Percentiles rank a stretch among this genome's conserved stretches.
These are phyloP conservation scores for Petrophora chlorosata DNA, from an alignment of 2,888 invertebrate species.

Conservation along the genomic window DNA sequence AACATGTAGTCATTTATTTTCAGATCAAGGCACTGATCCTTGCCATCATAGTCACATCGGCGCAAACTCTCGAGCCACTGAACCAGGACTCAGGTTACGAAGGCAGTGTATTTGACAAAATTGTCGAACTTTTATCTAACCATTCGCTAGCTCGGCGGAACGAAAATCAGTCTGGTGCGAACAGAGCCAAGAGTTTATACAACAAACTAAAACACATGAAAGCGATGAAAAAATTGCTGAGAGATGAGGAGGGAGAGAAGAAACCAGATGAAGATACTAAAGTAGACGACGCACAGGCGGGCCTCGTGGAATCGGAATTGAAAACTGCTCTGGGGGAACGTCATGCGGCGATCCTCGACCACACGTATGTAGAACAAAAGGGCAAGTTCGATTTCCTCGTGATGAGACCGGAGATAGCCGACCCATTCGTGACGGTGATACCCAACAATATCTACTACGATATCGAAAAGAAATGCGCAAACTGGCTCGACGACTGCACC, in stretches of 20 bases:
- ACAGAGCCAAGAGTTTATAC: constrained; percentile 8
- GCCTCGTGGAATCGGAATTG: constrained; percentile 50
- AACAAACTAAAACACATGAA: constrained; percentile 2
- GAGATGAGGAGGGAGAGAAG: too few relatives aligned
- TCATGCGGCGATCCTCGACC: constrained; percentile 52
- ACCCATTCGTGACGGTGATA: constrained; percentile 61
- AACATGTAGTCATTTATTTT: too few relatives aligned
- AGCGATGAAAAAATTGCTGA: neutral
- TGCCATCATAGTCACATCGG: constrained; percentile 1
- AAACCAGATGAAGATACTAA: neutral
- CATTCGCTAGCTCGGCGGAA: neutral
- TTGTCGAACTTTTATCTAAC: constrained; percentile 3
- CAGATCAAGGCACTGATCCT: constrained; percentile 6
- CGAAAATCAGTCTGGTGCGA: neutral
- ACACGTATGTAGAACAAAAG: constrained; percentile 51
- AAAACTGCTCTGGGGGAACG: constrained; percentile 38
- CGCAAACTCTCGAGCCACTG: constrained; percentile 3
- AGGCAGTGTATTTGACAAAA: constrained; percentile 1
- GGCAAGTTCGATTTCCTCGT: constrained; percentile 67
- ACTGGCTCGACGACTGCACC: constrained; percentile 72
- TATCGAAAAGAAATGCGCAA: constrained; percentile 66
- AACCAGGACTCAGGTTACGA: neutral
- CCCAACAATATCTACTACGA: constrained; percentile 67
- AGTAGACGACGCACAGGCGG: constrained; percentile 1
- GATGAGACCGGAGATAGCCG: constrained; percentile 41